Percentiles rank a stretch among this genome's conserved stretches.
Conservation (phyloP, 2,888 invertebrate species). For the Caenorhabditis sulstoni region DNA sequence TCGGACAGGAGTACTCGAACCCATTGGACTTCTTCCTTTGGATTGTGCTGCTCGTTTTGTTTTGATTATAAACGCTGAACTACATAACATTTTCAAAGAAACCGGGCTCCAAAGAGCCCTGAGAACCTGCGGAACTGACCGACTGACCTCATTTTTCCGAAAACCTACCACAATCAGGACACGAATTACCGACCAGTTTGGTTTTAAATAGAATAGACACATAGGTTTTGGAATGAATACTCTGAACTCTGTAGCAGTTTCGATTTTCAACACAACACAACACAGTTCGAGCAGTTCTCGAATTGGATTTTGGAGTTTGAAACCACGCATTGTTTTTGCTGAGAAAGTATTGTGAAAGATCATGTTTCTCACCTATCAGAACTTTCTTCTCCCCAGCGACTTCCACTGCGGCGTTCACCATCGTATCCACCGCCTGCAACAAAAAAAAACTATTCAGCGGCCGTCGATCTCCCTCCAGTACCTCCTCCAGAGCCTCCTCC, state of each 20-base stretch:
- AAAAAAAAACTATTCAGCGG: not conserved
- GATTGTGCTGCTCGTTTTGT: constrained; percentile 28
- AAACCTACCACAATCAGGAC: constrained; percentile 34
- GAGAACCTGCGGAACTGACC: no score
- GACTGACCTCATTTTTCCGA: constrained; percentile 34
- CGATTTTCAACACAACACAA: constrained; percentile 50
- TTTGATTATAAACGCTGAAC: constrained; percentile 53
- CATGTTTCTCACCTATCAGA: constrained; percentile 38
- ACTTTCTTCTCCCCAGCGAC: constrained; percentile 56
- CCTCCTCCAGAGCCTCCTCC: constrained; percentile 49
- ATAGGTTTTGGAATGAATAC: constrained; percentile 35
- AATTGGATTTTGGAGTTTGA: constrained; percentile 1
- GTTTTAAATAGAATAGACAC: not conserved
- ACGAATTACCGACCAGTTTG: constrained; percentile 20
- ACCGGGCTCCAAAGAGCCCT: constrained; percentile 16
- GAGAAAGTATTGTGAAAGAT: not conserved
- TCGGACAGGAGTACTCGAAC: constrained; percentile 38
- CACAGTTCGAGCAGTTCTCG: constrained; percentile 18
- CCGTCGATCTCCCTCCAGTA: not conserved
- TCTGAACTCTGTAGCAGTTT: constrained; percentile 55
- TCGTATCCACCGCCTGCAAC: constrained; percentile 42
- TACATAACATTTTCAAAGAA: constrained; percentile 43
- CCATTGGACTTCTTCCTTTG: constrained; percentile 37
- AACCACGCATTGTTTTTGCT: not conserved
- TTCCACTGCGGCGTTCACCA: constrained; percentile 53